phyloP scores from a whole-genome alignment of 2,113 vertebrate genomes.

The Amazona guildingii region DNA sequence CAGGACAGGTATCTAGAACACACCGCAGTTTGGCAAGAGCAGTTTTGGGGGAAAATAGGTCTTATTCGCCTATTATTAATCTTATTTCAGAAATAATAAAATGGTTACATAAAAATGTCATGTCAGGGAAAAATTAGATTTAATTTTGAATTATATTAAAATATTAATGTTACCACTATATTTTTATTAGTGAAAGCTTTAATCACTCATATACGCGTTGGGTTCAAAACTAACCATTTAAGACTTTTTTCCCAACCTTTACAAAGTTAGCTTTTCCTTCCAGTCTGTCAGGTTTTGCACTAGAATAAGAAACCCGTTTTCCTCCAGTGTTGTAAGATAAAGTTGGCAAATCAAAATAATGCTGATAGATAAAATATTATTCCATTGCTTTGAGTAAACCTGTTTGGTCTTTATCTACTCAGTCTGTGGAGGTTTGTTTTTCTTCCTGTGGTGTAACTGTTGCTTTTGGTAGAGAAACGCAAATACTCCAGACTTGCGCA shows the following conservation, averaged over 20 bases:
- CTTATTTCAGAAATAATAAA: background rate
- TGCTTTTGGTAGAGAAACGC: conserved; percentile 1
- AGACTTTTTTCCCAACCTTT: background rate
- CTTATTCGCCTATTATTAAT: background rate
- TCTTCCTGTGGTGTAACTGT: background rate
- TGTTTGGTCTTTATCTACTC: background rate
- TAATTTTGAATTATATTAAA: background rate
- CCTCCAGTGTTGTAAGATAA: background rate
- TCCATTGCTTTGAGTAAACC: background rate
- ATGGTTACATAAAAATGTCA: background rate
- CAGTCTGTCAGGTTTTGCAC: background rate
- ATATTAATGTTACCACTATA: background rate
- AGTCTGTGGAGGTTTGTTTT: background rate
- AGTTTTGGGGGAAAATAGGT: background rate
- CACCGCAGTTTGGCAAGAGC: background rate
- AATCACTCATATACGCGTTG: background rate
- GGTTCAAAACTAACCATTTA: background rate
- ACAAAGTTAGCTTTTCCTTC: background rate
- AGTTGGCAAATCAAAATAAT: background rate
- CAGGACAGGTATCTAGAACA: background rate
- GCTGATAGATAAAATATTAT: background rate
- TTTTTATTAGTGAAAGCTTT: background rate
- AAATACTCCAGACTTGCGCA: background rate
- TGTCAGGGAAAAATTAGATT: background rate
- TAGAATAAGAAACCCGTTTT: background rate